A percentile compares a stretch with the other conserved stretches of the same genome.
phyloP scores from a whole-genome alignment of 2,888 invertebrate species.

The Pemphredon lugubris region DNA sequence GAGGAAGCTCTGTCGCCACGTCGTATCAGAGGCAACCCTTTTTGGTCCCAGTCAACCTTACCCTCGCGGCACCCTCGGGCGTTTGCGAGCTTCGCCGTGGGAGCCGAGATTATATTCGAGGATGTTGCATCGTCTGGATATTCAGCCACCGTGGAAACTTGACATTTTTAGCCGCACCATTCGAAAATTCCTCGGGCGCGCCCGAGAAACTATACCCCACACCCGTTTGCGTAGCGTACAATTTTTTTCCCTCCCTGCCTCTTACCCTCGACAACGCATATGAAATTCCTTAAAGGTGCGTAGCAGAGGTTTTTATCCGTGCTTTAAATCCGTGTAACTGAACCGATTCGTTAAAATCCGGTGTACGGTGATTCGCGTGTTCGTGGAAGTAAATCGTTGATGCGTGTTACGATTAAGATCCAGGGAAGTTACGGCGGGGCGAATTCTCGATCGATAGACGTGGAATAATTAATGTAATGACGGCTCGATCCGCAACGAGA shows the following conservation, averaged over 20 bases:
- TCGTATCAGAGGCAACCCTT: constrained; percentile 63
- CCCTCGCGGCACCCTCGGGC: constrained; percentile 57
- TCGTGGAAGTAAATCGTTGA: constrained; percentile 6
- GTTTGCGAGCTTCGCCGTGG: constrained; percentile 25
- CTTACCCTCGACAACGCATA: no score
- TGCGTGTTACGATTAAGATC: not conserved
- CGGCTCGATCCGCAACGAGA: not conserved
- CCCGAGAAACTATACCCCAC: no score
- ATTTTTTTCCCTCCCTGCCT: no score
- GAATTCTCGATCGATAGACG: constrained; percentile 16
- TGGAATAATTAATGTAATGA: not conserved
- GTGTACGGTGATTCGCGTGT: not conserved
- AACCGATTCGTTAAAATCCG: constrained; percentile 2
- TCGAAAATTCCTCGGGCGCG: constrained; percentile 3
- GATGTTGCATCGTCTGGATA: constrained; percentile 23
- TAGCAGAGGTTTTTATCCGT: no score
- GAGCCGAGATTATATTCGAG: constrained; percentile 40
- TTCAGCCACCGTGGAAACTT: constrained; percentile 35
- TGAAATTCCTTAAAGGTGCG: no score
- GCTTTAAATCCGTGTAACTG: constrained; percentile 1
- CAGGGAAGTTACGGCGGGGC: not conserved
- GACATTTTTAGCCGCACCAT: constrained; percentile 25
- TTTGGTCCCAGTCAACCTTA: constrained; percentile 61
- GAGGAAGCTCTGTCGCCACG: constrained; percentile 63
- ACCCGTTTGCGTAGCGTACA: no score